Conservation (phyloP, 1,140 invertebrate species). For the Pantala flavescens region DNA sequence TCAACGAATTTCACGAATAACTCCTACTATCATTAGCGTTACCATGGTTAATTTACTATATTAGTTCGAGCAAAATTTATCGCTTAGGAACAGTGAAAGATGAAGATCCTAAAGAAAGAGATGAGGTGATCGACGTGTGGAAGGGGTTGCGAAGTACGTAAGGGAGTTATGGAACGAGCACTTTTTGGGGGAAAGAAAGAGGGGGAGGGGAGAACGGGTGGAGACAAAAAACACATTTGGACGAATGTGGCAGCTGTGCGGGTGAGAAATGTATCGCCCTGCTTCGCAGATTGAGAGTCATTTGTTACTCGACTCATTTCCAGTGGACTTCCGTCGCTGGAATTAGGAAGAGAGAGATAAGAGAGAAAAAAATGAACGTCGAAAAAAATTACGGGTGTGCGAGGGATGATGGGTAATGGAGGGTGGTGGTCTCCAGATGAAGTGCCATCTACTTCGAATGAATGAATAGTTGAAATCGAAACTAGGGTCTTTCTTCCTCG, state of each 20-base stretch:
- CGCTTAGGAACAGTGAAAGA: too few relatives aligned
- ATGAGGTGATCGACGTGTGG: not conserved
- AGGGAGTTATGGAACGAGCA: not conserved
- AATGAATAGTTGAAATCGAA: too few relatives aligned
- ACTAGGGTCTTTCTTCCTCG: too few relatives aligned
- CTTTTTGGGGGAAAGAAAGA: not conserved
- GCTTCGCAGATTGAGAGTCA: not conserved
- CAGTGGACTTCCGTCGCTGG: not conserved
- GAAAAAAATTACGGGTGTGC: not conserved
- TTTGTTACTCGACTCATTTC: slow-evolving; percentile 9
- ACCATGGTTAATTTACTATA: too few relatives aligned
- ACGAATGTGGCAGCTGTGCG: slow-evolving; percentile 2
- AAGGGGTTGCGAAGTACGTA: not conserved
- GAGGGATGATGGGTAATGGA: not conserved
- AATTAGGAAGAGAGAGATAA: not conserved
- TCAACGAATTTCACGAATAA: too few relatives aligned
- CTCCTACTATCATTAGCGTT: too few relatives aligned
- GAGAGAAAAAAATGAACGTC: not conserved
- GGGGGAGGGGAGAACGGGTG: not conserved
- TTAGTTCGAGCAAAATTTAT: too few relatives aligned
- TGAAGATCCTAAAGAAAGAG: too few relatives aligned
- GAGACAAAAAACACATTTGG: not conserved
- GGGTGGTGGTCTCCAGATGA: too few relatives aligned
- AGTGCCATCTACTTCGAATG: too few relatives aligned
- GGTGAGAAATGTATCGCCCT: not conserved